Conservation (phyloP, 2,113 vertebrate genomes). For the Murina feae region DNA sequence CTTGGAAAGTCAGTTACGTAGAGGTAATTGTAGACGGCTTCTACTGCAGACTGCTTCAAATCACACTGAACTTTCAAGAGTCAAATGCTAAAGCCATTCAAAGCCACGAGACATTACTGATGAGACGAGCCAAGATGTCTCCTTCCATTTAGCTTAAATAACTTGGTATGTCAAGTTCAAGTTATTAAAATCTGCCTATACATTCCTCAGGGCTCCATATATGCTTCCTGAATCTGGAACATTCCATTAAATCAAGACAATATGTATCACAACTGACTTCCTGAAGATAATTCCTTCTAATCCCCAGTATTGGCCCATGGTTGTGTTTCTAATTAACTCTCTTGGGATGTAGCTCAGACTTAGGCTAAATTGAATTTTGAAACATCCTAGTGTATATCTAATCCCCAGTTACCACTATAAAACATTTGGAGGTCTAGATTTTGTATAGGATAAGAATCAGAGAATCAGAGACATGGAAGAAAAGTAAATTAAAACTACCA, state of each 20-base stretch:
- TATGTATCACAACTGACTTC: conserved; percentile 77
- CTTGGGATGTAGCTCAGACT: conserved; percentile 58
- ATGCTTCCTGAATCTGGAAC: conserved; percentile 67
- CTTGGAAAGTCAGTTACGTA: background rate
- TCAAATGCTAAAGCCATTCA: conserved; percentile 33
- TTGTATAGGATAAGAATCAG: conserved; percentile 59
- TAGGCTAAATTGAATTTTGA: conserved; percentile 59
- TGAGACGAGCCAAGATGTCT: conserved; percentile 59
- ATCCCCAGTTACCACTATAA: conserved; percentile 49
- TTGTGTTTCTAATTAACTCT: conserved; percentile 72
- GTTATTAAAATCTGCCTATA: conserved; percentile 65
- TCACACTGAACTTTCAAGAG: conserved; percentile 35
- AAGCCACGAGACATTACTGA: conserved; percentile 33
- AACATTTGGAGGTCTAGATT: conserved; percentile 60
- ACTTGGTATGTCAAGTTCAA: conserved; percentile 51
- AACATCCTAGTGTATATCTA: conserved; percentile 24
- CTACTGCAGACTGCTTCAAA: conserved; percentile 4
- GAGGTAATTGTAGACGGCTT: conserved; percentile 13
- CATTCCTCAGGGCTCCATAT: conserved; percentile 52
- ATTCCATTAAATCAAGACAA: conserved; percentile 79
- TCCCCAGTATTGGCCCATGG: conserved; percentile 59
- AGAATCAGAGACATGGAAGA: conserved; percentile 57
- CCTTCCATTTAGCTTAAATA: conserved; percentile 61
- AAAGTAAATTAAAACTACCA: conserved; percentile 65
- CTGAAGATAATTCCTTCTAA: conserved; percentile 77